Conservation (phyloP, 2,113 vertebrate species). For the Dromaius novaehollandiae region DNA sequence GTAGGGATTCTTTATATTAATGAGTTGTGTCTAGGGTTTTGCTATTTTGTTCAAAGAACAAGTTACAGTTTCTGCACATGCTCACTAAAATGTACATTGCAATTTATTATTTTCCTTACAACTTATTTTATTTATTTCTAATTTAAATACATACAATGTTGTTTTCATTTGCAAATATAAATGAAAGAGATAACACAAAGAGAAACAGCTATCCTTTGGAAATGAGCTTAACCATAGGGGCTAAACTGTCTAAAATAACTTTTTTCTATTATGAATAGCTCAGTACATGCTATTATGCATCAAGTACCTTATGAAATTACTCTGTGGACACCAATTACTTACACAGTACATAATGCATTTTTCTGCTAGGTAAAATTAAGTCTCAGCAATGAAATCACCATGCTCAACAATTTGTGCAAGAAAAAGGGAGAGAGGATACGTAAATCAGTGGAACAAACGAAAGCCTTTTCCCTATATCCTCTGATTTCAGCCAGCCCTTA, state of each 20-base stretch:
- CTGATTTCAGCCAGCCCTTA: constrained; percentile 32
- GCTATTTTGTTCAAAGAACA: not conserved
- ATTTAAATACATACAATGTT: not conserved
- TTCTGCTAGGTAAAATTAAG: constrained; percentile 67
- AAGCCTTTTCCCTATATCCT: constrained; percentile 15
- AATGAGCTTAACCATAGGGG: not conserved
- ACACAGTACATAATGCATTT: constrained; percentile 59
- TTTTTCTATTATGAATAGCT: constrained; percentile 48
- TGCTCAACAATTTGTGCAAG: constrained; percentile 44
- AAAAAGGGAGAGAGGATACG: constrained; percentile 18
- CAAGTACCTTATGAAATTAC: constrained; percentile 59
- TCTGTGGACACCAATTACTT: constrained; percentile 63
- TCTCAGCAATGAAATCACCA: constrained; percentile 60
- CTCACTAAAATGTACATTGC: not conserved
- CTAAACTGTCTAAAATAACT: constrained; percentile 27
- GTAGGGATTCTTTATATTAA: not conserved
- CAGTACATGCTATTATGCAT: constrained; percentile 39
- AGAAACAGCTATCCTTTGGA: not conserved
- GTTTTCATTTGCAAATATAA: constrained; percentile 21
- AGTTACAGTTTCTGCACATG: not conserved
- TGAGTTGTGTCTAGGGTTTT: not conserved
- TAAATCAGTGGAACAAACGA: constrained; percentile 38
- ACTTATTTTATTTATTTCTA: constrained; percentile 6
- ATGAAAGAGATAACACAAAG: constrained; percentile 2
- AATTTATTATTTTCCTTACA: constrained; percentile 19